Evolutionary conservation across 2,888 invertebrate genomes (phyloP).

Genomic region (Philaethria dido): DNA sequence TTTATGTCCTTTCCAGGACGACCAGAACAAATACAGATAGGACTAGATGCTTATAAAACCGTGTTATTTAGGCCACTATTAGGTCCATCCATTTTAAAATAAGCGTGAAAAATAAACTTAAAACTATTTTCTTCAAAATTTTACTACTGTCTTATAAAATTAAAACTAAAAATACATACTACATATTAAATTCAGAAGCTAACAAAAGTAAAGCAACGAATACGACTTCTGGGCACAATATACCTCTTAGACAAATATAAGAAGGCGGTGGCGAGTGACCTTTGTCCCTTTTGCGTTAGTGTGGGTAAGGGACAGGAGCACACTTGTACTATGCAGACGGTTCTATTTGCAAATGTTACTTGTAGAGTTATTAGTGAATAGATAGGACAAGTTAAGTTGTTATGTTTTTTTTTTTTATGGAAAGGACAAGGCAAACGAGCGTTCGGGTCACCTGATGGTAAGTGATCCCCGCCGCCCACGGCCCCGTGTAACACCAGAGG

Average conservation of each 20-base stretch:
- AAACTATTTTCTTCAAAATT: no score
- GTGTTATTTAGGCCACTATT: no score
- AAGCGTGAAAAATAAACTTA: no score
- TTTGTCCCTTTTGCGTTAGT: slow-evolving; percentile 73
- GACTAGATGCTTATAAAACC: no score
- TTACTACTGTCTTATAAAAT: background rate
- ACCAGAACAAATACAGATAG: no score
- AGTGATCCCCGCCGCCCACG: no score
- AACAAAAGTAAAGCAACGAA: slow-evolving; percentile 35
- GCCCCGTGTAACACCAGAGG: no score
- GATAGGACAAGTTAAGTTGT: slow-evolving; percentile 35
- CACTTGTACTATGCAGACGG: slow-evolving; percentile 62
- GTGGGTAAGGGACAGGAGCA: slow-evolving; percentile 76
- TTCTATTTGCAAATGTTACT: slow-evolving; percentile 81
- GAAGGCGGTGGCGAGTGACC: slow-evolving; percentile 79
- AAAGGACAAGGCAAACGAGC: no score
- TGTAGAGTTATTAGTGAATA: slow-evolving; percentile 50
- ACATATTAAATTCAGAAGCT: slow-evolving; percentile 34
- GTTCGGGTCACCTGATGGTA: no score
- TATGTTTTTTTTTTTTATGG: no score
- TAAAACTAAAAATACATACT: background rate
- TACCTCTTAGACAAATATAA: slow-evolving; percentile 83
- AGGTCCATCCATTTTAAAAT: no score
- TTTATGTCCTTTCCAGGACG: no score
- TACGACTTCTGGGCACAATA: slow-evolving; percentile 68